phyloP scores from a whole-genome alignment of 2,113 vertebrate genomes.

The Vulpes vulpes region DNA sequence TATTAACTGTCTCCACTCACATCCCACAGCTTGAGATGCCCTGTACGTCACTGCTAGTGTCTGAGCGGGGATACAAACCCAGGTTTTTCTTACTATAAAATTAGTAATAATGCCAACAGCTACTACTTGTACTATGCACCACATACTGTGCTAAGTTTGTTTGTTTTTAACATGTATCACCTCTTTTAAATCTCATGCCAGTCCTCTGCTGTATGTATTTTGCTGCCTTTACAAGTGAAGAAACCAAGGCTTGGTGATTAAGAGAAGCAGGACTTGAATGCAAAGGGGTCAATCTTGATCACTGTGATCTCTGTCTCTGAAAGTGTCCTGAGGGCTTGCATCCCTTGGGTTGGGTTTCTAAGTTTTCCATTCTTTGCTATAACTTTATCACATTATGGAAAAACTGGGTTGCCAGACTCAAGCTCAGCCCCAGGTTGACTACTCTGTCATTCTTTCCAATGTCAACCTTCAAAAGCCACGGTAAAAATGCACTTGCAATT shows the following conservation, averaged over 20 bases:
- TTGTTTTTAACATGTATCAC: background rate
- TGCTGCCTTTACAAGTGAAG: constrained; percentile 23
- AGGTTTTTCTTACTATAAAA: constrained; percentile 30
- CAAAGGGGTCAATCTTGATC: background rate
- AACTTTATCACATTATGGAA: constrained; percentile 65
- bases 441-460: constrained; percentile 73
- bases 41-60: background rate
- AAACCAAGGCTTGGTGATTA: background rate
- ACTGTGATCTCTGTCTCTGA: background rate
- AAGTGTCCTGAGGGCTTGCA: background rate
- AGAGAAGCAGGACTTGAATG: background rate
- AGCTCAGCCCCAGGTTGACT: constrained; percentile 28
- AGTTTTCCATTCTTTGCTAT: constrained; percentile 21
- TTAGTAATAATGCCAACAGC: background rate
- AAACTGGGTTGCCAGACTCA: constrained; percentile 18
- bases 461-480: constrained; percentile 67
- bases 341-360: background rate
- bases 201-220: background rate
- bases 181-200: background rate
- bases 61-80: background rate
- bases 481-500: constrained; percentile 69
- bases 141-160: background rate
- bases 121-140: background rate
- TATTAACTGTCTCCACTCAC: background rate
- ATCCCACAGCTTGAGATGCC: background rate